Evolutionary conservation across 1,140 invertebrate species (phyloP), one percentile per base, ranked within the genome.

Genomic region (Hylyphantes graminicola): DNA sequence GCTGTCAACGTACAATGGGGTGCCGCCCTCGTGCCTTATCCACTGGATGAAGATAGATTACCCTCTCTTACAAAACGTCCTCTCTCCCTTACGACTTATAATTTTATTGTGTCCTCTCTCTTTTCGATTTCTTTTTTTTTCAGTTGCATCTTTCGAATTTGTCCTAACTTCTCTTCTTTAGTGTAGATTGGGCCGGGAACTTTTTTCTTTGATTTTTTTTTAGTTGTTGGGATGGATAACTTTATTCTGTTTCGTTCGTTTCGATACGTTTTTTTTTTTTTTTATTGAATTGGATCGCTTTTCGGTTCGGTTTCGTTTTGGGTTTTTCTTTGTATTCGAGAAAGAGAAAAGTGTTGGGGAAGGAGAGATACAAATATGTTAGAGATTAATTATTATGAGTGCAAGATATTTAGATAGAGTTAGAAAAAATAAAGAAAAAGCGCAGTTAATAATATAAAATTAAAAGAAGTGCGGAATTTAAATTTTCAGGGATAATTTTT

Each of bases 11-110:
- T 70, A 80, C 77, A 80, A 80, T 80, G 77, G 64, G 35, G 54
- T 68, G 77, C 64, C 77, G 17, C 12, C 6, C 50, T 55, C 17
- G 15, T 63, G 35, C 35, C 35, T 35, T 35, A 5, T 35, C 35
- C 61, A 19, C 13, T 11, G 21, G 77, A 80, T 80, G 77, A 80
- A 80, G 77, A 80, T 80, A 64, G 48, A 78, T 78, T 64, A 80
- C 61, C n/a, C 17, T n/a, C 6, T 55, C n/a, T 9, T 54, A 12
- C 70, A 57, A 13, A 70, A 80, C 64, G 54, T 59, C 67, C 61
- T 35, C 76, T 78, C 64, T 54, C 55, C 10, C 63, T 10, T 50
- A 7, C 57, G 55, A 50, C 55, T 78, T 78, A 78, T 67, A 67
- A 78, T 78, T 78, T 78, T 78, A 78, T 65, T 54, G 61, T 63